Conservation (phyloP, 1,140 invertebrate genomes). For the Microplitis demolitor region DNA sequence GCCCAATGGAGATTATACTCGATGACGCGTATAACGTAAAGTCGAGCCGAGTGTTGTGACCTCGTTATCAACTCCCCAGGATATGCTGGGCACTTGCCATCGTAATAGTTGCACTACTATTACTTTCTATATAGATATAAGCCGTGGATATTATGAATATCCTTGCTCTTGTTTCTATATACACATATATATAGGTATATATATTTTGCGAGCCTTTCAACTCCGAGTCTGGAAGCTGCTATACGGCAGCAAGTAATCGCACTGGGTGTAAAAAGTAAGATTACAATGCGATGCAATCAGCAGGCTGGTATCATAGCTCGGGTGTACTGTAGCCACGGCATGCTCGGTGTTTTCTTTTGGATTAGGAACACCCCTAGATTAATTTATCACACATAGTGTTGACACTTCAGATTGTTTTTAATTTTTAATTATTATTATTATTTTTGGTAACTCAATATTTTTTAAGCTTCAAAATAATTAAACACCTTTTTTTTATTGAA, state of each 20-base stretch:
- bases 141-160: too few species aligned
- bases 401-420: constrained; percentile 10
- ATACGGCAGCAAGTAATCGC: constrained; percentile 6
- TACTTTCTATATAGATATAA: too few species aligned
- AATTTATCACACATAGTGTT: background rate
- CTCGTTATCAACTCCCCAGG: constrained; percentile 33
- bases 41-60: constrained; percentile 27
- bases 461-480: too few species aligned
- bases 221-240: too few species aligned
- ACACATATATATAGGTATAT: too few species aligned
- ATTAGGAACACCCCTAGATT: constrained; percentile 29
- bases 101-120: background rate
- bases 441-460: background rate
- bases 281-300: constrained; percentile 38
- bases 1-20: constrained; percentile 34
- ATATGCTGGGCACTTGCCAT: background rate
- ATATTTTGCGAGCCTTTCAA: too few species aligned
- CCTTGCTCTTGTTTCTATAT: background rate
- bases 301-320: background rate
- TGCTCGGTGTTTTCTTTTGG: constrained; percentile 22
- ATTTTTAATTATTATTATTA: background rate
- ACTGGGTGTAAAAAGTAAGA: constrained; percentile 34
- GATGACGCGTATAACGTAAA: constrained; percentile 39
- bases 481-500: too few species aligned
- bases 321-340: background rate